phyloP scores from a whole-genome alignment of 2,888 invertebrate species.

The Ellobium chinense region DNA sequence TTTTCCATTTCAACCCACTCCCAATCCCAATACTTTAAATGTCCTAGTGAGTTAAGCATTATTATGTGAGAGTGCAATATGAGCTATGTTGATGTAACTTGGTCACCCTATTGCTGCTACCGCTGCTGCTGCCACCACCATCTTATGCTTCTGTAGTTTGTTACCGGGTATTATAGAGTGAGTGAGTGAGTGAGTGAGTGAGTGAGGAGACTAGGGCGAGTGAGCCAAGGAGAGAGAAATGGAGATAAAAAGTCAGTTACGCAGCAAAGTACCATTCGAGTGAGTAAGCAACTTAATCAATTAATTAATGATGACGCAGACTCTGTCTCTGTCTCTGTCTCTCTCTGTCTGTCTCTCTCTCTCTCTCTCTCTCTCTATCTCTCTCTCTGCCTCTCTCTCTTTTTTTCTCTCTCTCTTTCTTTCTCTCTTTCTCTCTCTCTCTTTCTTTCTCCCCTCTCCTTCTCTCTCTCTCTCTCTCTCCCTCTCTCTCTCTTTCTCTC shows the following conservation, averaged over 20 bases:
- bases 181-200: background rate
- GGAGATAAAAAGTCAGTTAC: background rate
- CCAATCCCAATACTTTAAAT: too few species aligned
- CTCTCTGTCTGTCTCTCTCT: background rate
- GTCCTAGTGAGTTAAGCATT: too few species aligned
- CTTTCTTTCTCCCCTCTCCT: background rate
- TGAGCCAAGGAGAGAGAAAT: background rate
- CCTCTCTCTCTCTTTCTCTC: background rate
- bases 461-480: background rate
- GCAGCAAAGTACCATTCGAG: background rate
- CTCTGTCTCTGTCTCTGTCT: background rate
- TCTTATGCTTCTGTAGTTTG: too few species aligned
- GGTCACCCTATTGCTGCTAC: too few species aligned
- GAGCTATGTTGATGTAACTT: too few species aligned
- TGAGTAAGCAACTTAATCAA: background rate
- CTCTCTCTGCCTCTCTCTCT: background rate
- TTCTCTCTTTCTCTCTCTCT: background rate
- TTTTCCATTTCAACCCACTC: too few species aligned
- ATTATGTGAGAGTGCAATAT: too few species aligned
- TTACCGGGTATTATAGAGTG: too few species aligned
- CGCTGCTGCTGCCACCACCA: too few species aligned
- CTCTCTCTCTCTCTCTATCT: background rate
- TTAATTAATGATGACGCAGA: background rate
- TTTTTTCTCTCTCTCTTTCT: background rate
- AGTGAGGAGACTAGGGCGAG: background rate